Evolutionary conservation across 1,140 invertebrate genomes (phyloP).

Genomic region (Drosophila triauraria): DNA sequence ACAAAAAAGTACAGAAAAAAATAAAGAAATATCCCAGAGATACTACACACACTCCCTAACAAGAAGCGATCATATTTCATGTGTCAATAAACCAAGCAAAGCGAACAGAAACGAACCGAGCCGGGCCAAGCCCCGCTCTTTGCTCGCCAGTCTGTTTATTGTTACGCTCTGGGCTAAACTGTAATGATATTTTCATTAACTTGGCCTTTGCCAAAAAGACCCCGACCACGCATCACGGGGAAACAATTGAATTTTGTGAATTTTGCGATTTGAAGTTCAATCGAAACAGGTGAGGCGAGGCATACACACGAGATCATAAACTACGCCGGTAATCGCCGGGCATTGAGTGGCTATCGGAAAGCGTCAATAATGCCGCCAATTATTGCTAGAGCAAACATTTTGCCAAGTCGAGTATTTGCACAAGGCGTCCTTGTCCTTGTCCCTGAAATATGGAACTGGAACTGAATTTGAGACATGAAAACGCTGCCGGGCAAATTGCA

Average conservation of each 20-base stretch:
- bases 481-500: slow-evolving; percentile 32
- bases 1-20: slow-evolving; percentile 1
- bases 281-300: slow-evolving; percentile 53
- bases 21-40: slow-evolving; percentile 8
- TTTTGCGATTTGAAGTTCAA: slow-evolving; percentile 38
- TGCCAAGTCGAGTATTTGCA: slow-evolving; percentile 63
- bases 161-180: slow-evolving; percentile 71
- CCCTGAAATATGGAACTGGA: slow-evolving; percentile 48
- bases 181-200: slow-evolving; percentile 82
- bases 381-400: slow-evolving; percentile 44
- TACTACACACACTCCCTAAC: slow-evolving; percentile 39
- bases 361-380: slow-evolving; percentile 75
- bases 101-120: slow-evolving; percentile 1
- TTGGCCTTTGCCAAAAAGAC: slow-evolving; percentile 69
- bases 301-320: slow-evolving; percentile 23
- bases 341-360: slow-evolving; percentile 71
- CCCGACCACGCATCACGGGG: slow-evolving; percentile 60
- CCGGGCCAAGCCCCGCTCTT: slow-evolving; percentile 32
- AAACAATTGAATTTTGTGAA: slow-evolving; percentile 55
- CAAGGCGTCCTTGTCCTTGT: slow-evolving; percentile 81
- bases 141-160: slow-evolving; percentile 49
- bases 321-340: slow-evolving; percentile 49
- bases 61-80: slow-evolving; percentile 81
- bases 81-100: slow-evolving; percentile 63
- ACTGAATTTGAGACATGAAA: slow-evolving; percentile 33